phyloP scores from a whole-genome alignment of 2,888 invertebrate genomes.

The Anoncus sp. region DNA sequence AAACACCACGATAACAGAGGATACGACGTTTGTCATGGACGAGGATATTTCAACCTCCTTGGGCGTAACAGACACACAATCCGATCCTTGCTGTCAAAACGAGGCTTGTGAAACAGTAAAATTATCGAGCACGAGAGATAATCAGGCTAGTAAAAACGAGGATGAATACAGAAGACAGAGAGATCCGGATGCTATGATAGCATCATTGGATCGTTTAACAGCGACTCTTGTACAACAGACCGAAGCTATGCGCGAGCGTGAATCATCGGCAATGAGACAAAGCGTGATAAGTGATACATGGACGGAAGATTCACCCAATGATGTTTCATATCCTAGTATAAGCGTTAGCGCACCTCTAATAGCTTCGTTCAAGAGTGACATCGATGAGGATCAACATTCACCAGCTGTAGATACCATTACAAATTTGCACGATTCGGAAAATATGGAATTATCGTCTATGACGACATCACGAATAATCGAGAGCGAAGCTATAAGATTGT shows the following conservation, averaged over 20 bases:
- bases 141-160: constrained; percentile 65
- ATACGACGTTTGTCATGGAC: background rate
- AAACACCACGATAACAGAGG: background rate
- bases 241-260: constrained; percentile 85
- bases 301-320: constrained; percentile 93
- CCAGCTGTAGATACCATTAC: constrained; percentile 55
- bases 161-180: constrained; percentile 84
- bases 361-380: constrained; percentile 88
- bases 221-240: constrained; percentile 88
- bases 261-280: constrained; percentile 80
- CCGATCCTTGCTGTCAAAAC: background rate
- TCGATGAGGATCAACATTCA: constrained; percentile 74
- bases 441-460: constrained; percentile 85
- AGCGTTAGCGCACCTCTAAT: constrained; percentile 90
- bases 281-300: constrained; percentile 87
- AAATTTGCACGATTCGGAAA: constrained; percentile 66
- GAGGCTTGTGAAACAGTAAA: constrained; percentile 17
- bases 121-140: background rate
- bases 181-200: constrained; percentile 89
- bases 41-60: background rate
- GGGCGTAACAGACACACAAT: background rate
- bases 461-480: constrained; percentile 90
- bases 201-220: constrained; percentile 87
- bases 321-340: constrained; percentile 92
- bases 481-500: constrained; percentile 89